Evolutionary conservation across 2,113 vertebrate species (phyloP).

Genomic region (Parus major): DNA sequence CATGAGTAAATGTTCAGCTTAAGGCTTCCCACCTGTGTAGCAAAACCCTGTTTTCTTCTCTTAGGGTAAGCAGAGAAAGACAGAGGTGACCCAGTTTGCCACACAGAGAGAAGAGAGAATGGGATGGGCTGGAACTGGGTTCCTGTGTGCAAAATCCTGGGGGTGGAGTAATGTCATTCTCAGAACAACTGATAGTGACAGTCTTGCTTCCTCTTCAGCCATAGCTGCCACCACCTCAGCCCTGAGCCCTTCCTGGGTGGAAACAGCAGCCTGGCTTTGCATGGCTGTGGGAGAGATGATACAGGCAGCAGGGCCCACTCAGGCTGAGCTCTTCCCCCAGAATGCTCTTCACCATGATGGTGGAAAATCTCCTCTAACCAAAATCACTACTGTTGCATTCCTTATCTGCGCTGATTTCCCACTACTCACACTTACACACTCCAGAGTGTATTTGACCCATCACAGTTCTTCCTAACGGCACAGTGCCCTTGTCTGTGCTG

Average conservation of each 20-base stretch:
- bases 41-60: neutral
- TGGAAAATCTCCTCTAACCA: neutral
- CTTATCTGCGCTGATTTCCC: rapidly evolving
- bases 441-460: neutral
- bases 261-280: neutral
- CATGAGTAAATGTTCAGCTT: neutral
- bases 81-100: neutral
- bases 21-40: neutral
- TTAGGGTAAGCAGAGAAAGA: neutral
- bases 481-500: neutral
- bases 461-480: neutral
- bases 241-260: neutral
- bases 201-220: rapidly evolving
- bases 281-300: neutral
- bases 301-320: rapidly evolving
- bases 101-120: neutral
- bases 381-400: neutral
- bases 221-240: neutral
- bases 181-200: neutral
- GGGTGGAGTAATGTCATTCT: neutral
- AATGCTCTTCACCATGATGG: rapidly evolving
- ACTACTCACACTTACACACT: neutral
- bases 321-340: neutral
- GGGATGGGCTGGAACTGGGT: neutral
- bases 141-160: neutral